Percentiles rank a stretch among this genome's conserved stretches.
phyloP scores from a whole-genome alignment of 2,797 vertebrate species.

The Chloroceryle amazona region DNA sequence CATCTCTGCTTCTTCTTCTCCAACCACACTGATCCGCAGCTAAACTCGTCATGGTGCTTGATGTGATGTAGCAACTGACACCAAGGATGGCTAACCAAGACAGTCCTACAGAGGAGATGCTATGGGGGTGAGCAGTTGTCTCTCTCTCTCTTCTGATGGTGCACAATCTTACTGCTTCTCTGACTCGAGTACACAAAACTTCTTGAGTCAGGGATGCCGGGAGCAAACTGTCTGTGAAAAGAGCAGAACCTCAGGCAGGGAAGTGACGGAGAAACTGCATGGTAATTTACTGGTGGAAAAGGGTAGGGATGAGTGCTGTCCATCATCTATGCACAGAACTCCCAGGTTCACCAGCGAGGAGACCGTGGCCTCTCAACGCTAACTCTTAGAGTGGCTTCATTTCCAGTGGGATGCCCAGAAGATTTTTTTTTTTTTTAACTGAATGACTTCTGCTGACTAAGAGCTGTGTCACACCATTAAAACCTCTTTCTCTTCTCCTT shows the following conservation, averaged over 20 bases:
- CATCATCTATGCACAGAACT: neutral
- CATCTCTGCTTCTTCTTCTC: neutral
- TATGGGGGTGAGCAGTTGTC: neutral
- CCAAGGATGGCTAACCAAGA: neutral
- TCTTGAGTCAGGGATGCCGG: neutral
- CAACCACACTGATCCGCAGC: neutral
- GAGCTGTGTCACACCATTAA: conserved; percentile 33
- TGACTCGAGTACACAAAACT: neutral
- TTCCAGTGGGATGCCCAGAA: conserved; percentile 19
- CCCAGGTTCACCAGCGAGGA: neutral
- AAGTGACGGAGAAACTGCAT: neutral
- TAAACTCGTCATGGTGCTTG: conserved; percentile 22
- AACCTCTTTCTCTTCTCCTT: conserved; percentile 29
- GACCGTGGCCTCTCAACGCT: neutral
- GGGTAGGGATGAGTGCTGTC: neutral
- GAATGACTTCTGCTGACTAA: conserved; percentile 48
- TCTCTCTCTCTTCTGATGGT: neutral
- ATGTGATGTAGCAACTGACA: conserved; percentile 32
- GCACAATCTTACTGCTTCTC: neutral
- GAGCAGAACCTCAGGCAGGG: neutral
- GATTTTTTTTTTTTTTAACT: neutral
- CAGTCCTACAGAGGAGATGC: neutral
- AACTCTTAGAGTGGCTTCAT: neutral
- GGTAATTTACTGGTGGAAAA: neutral
- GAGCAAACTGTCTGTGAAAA: neutral